Percentiles rank a stretch among this genome's conserved stretches.
Conservation (phyloP, 1,140 invertebrate genomes). For the Archegozetes longisetosus region DNA sequence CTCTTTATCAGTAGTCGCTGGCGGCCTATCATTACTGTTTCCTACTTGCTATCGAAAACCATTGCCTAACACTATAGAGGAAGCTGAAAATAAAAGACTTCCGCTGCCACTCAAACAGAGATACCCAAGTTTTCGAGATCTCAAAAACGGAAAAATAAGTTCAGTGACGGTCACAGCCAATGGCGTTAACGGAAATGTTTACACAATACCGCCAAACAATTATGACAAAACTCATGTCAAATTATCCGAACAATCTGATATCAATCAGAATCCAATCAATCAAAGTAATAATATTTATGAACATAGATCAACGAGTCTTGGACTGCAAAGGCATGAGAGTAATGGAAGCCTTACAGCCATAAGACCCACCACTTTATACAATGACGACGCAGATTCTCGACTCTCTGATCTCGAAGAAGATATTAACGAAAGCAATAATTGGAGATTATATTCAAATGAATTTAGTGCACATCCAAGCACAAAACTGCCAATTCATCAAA, state of each 20-base stretch:
- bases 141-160: neutral
- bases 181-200: neutral
- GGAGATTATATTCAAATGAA: neutral
- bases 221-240: neutral
- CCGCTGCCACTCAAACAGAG: neutral
- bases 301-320: no score
- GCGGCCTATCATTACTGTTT: conserved; percentile 17
- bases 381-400: neutral
- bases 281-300: no score
- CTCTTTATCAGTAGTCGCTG: conserved; percentile 17
- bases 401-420: neutral
- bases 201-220: neutral
- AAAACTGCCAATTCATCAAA: neutral
- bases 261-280: no score
- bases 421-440: neutral
- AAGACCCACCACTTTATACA: neutral
- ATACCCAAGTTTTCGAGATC: conserved; percentile 12
- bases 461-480: neutral
- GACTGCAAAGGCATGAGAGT: no score
- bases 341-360: no score
- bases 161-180: neutral
- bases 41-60: conserved; percentile 15
- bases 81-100: conserved; percentile 15
- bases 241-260: neutral
- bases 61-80: conserved; percentile 18